Conservation (phyloP, 1,140 invertebrate genomes). For the Atta colombica region DNA sequence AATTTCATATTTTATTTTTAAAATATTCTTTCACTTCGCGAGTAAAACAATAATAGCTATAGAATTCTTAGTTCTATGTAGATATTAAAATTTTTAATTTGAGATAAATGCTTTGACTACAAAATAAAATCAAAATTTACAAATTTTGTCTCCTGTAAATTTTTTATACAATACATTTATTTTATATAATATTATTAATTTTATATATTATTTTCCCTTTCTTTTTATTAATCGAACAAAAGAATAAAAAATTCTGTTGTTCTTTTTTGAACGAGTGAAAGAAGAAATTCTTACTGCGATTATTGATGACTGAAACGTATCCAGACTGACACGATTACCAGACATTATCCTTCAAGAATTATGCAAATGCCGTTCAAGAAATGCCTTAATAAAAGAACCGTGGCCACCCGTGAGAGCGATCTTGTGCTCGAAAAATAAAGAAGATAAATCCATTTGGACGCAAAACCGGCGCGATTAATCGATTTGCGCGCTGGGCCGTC, state of each 20-base stretch:
- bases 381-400: conserved; percentile 16
- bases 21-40: background rate
- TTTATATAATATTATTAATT: background rate
- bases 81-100: background rate
- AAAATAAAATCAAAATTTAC: background rate
- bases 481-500: conserved; percentile 39
- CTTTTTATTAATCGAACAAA: background rate
- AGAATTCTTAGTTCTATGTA: background rate
- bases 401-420: conserved; percentile 11
- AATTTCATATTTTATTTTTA: background rate
- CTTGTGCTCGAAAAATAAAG: background rate
- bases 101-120: background rate
- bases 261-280: background rate
- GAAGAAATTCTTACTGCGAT: conserved; percentile 1
- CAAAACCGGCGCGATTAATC: conserved; percentile 42
- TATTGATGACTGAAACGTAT: background rate
- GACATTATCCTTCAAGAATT: conserved; percentile 20
- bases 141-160: background rate
- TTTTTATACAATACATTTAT: background rate
- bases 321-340: conserved; percentile 11
- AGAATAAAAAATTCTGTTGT: background rate
- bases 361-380: conserved; percentile 36
- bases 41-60: background rate
- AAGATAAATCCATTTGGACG: conserved; percentile 31
- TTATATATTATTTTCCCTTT: background rate